A percentile compares a stretch with the other conserved stretches of the same genome.
These are phyloP conservation scores for Dolichoris vasculosae DNA, from an alignment of 1,140 invertebrate genomes.

Conservation along the genomic window DNA sequence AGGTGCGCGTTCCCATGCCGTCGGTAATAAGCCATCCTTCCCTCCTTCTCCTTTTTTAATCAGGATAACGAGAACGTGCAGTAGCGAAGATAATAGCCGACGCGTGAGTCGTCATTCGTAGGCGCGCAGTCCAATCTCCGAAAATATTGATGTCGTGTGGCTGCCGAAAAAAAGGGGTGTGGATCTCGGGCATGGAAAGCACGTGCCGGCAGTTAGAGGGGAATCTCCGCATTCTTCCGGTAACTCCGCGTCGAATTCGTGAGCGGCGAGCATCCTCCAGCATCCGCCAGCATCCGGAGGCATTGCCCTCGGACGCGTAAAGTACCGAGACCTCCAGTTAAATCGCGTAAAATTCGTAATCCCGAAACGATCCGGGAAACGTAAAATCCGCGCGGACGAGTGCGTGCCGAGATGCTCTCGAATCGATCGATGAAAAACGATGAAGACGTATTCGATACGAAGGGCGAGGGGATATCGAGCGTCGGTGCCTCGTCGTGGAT, in stretches of 20 bases:
- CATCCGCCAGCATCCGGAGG: not conserved
- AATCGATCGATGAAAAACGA: no score
- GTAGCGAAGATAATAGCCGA: not conserved
- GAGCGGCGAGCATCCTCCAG: slow-evolving; percentile 1
- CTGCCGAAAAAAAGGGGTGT: not conserved
- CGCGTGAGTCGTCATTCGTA: not conserved
- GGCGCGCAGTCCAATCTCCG: not conserved
- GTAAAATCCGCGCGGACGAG: not conserved
- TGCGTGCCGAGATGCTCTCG: no score
- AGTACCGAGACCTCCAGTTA: not conserved
- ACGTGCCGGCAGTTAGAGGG: slow-evolving; percentile 40
- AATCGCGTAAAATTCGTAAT: slow-evolving; percentile 21
- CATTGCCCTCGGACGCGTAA: not conserved
- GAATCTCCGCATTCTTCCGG: slow-evolving; percentile 32
- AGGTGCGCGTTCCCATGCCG: no score
- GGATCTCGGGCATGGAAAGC: slow-evolving; percentile 17
- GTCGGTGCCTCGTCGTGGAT: not conserved
- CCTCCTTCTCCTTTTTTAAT: not conserved
- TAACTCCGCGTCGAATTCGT: slow-evolving; percentile 13
- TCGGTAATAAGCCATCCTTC: not conserved
- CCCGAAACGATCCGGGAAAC: not conserved
- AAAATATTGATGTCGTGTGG: slow-evolving; percentile 20
- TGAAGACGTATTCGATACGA: slow-evolving; percentile 13
- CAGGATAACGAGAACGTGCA: not conserved
- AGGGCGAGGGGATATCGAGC: not conserved